These are phyloP conservation scores for Gouania willdenowi DNA, from an alignment of 2,797 vertebrate genomes.

Conservation along the genomic window DNA sequence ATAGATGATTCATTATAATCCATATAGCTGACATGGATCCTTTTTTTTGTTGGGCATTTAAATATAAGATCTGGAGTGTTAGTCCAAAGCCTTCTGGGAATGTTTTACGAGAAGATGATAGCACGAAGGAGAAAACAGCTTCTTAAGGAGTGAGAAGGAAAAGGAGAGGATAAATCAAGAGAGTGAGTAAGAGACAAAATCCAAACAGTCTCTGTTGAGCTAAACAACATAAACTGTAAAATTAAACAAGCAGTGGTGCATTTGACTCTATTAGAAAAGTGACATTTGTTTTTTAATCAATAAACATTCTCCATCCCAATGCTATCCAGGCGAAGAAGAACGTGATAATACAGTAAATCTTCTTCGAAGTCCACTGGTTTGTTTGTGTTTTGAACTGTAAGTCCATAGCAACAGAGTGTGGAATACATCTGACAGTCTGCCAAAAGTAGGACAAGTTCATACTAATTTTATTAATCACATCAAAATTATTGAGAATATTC, in stretches of 20 bases:
- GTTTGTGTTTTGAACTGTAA: no score
- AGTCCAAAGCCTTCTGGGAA: slow-evolving; percentile 18
- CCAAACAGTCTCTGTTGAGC: slow-evolving; percentile 27
- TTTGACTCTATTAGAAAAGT: slow-evolving; percentile 1
- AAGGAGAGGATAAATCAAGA: slow-evolving; percentile 5
- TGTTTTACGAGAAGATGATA: slow-evolving; percentile 40
- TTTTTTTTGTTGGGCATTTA: slow-evolving; percentile 30
- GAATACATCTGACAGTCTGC: no score
- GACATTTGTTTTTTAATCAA: slow-evolving; percentile 17
- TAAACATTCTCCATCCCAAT: slow-evolving; percentile 39
- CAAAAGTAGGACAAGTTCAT: no score
- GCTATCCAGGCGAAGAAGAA: slow-evolving; percentile 12
- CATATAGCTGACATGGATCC: slow-evolving; percentile 18
- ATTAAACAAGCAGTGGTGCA: slow-evolving; percentile 16
- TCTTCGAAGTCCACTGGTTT: not conserved
- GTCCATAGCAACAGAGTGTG: no score
- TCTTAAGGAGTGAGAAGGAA: not conserved
- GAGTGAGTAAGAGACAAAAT: not conserved
- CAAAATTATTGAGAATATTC: no score
- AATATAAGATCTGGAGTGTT: slow-evolving; percentile 25
- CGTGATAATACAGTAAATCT: not conserved
- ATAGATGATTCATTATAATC: slow-evolving; percentile 26
- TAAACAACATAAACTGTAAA: slow-evolving; percentile 28
- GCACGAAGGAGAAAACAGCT: slow-evolving; percentile 2
- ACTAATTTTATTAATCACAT: no score